phyloP scores from a whole-genome alignment of 2,888 invertebrate species.

The Tribolium freemani region DNA sequence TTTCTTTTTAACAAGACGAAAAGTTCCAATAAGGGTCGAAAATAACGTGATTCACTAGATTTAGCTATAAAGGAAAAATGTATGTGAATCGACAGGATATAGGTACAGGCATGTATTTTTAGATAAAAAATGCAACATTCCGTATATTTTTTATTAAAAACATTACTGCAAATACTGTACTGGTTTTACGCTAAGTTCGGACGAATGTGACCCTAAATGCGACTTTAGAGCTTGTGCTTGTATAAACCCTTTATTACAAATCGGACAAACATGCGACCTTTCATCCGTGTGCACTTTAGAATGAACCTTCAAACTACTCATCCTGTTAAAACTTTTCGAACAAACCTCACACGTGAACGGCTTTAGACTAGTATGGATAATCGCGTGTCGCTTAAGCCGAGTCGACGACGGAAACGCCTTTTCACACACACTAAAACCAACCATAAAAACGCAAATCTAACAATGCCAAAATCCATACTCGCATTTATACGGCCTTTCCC shows the following conservation, averaged over 20 bases:
- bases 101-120: too few relatives aligned
- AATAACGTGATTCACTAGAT: too few relatives aligned
- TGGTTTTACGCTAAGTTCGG: not conserved
- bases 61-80: too few relatives aligned
- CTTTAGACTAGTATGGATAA: constrained; percentile 58
- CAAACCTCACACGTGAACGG: constrained; percentile 59
- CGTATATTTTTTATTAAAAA: too few relatives aligned
- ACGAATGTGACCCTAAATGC: constrained; percentile 46
- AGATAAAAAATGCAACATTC: too few relatives aligned
- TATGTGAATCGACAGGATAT: too few relatives aligned
- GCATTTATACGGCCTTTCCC: constrained; percentile 59
- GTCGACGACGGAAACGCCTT: constrained; percentile 58
- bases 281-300: constrained; percentile 59
- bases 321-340: constrained; percentile 53
- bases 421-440: constrained; percentile 51
- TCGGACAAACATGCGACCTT: constrained; percentile 55
- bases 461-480: constrained; percentile 44
- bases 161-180: not conserved
- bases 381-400: constrained; percentile 56
- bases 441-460: not conserved
- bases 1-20: too few relatives aligned
- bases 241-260: constrained; percentile 59
- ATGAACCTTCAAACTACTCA: constrained; percentile 59
- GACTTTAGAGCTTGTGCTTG: constrained; percentile 57
- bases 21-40: too few relatives aligned